Evolutionary conservation across 2,888 invertebrate species (phyloP).

Genomic region (Phyto melanocephala): DNA sequence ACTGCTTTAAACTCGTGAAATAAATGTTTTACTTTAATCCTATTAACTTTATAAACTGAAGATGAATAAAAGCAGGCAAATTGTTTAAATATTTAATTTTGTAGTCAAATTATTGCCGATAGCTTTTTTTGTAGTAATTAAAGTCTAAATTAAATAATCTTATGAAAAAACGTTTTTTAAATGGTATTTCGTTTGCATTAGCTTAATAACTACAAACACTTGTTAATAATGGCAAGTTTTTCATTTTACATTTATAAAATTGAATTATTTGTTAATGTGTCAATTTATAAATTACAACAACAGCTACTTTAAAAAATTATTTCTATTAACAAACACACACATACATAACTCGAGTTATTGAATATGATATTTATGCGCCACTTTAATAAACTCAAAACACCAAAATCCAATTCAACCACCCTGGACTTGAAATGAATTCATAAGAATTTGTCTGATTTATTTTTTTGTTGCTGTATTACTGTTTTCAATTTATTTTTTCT

Average conservation of each 20-base stretch:
- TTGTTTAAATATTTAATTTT: no score
- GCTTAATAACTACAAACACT: constrained; percentile 28
- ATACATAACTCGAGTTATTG: background rate
- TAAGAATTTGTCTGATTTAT: constrained; percentile 26
- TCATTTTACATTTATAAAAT: background rate
- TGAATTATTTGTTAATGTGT: constrained; percentile 36
- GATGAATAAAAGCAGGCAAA: no score
- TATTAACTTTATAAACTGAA: no score
- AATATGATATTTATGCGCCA: constrained; percentile 29
- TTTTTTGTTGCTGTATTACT: background rate
- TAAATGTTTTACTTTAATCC: no score
- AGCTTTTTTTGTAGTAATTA: background rate
- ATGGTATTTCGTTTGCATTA: no score
- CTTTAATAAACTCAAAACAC: background rate
- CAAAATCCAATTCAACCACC: background rate
- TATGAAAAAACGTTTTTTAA: background rate
- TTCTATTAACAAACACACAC: no score
- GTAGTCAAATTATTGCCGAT: background rate
- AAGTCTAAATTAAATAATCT: background rate
- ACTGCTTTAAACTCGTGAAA: no score
- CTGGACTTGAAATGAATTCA: constrained; percentile 8
- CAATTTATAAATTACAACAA: constrained; percentile 10
- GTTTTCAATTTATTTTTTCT: background rate
- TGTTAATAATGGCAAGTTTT: background rate
- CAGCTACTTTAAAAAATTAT: background rate